Percentiles rank a stretch among this genome's conserved stretches.
Conservation (phyloP, 2,797 vertebrate species). For the Propithecus deckenii region DNA sequence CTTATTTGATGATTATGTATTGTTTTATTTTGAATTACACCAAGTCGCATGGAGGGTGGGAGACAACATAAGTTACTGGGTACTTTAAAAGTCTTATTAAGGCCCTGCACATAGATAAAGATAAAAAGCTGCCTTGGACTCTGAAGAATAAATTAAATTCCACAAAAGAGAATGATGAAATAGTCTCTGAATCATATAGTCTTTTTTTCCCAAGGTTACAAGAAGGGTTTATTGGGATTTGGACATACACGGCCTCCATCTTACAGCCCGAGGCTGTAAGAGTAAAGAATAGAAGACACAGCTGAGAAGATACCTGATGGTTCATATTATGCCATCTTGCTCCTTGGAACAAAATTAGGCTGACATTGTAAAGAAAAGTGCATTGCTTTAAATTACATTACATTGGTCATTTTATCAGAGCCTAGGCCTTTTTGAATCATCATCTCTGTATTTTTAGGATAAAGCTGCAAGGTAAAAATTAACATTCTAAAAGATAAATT, state of each 20-base stretch:
- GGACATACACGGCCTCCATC: neutral
- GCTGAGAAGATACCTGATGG: neutral
- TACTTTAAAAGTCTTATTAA: neutral
- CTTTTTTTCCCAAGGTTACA: neutral
- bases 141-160: neutral
- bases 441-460: neutral
- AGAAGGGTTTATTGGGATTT: neutral
- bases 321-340: neutral
- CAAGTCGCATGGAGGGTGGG: rapidly evolving
- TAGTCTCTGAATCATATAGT: neutral
- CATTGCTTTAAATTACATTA: neutral
- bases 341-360: constrained; percentile 10
- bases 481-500: constrained; percentile 56
- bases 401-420: neutral
- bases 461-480: constrained; percentile 45
- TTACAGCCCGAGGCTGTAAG: neutral
- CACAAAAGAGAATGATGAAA: neutral
- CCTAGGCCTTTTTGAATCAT: neutral
- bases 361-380: neutral
- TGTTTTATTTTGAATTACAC: neutral
- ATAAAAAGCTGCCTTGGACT: neutral
- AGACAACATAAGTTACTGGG: neutral
- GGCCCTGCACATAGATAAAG: neutral
- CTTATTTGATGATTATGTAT: neutral
- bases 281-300: neutral